These are phyloP conservation scores for Scolopax mira DNA, from an alignment of 2,113 vertebrate genomes.

Conservation along the genomic window DNA sequence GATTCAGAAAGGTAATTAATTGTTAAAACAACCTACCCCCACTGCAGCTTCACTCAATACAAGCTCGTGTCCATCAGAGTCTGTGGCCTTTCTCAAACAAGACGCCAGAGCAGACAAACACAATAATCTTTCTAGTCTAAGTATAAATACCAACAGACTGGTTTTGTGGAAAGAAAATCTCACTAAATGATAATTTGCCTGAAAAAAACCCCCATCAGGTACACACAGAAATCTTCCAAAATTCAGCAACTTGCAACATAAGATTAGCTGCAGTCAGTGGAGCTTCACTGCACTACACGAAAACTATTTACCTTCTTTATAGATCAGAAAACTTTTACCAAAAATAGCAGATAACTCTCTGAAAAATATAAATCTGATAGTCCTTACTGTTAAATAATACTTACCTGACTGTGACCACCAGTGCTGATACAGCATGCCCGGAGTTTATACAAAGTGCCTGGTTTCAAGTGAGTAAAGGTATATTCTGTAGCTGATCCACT, in stretches of 20 bases:
- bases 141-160: neutral
- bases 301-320: neutral
- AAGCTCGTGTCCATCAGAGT: neutral
- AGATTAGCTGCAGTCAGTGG: neutral
- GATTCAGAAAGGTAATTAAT: neutral
- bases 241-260: neutral
- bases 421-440: constrained; percentile 94
- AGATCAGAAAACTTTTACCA: neutral
- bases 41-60: neutral
- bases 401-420: constrained; percentile 93
- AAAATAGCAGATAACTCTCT: neutral
- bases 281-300: neutral
- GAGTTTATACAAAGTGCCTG: constrained; percentile 90
- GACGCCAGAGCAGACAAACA: neutral
- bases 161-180: neutral
- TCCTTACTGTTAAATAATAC: neutral
- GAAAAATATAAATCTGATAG: neutral
- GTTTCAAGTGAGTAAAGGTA: constrained; percentile 87
- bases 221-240: neutral
- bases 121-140: accelerated
- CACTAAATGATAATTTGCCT: neutral
- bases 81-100: neutral
- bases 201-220: neutral
- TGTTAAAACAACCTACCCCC: neutral
- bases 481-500: constrained; percentile 89